A percentile compares a stretch with the other conserved stretches of the same genome.
Evolutionary conservation across 2,888 invertebrate species (phyloP).

Genomic region (Melieria crassipennis): DNA sequence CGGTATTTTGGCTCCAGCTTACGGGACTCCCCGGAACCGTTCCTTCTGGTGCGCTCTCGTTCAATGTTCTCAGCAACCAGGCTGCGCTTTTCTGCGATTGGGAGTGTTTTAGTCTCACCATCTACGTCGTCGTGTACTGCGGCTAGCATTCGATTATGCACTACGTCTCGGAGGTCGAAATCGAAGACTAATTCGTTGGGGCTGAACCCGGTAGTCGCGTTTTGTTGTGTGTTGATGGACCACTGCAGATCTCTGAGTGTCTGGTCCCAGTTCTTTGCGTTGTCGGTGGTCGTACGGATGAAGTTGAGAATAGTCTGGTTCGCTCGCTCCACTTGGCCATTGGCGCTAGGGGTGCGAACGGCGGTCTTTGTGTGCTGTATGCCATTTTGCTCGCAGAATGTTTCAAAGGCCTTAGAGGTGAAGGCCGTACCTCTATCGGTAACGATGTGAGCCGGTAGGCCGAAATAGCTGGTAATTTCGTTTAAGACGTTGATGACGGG

Average conservation of each 20-base stretch:
- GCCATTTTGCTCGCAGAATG: conserved; percentile 40
- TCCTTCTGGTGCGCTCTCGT: too few relatives aligned
- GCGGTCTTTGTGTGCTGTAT: conserved; percentile 47
- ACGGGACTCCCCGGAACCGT: background rate
- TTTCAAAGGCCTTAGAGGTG: conserved; percentile 45
- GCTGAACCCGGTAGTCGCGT: too few relatives aligned
- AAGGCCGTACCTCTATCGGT: conserved; percentile 50
- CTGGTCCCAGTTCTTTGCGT: background rate
- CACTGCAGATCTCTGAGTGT: conserved; percentile 10
- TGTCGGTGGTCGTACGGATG: conserved; percentile 36
- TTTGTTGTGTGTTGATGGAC: conserved; percentile 1
- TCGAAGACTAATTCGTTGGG: conserved; percentile 19
- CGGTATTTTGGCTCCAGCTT: background rate
- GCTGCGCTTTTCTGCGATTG: too few relatives aligned
- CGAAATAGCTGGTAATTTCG: conserved; percentile 38
- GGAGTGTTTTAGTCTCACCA: background rate
- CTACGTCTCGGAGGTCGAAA: conserved; percentile 5
- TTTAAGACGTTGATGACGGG: conserved; percentile 41
- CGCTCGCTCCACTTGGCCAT: conserved; percentile 41
- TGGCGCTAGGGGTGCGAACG: conserved; percentile 44
- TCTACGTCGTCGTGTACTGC: conserved; percentile 3
- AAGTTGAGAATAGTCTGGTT: conserved; percentile 40
- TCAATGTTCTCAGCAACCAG: background rate
- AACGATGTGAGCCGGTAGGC: conserved; percentile 28
- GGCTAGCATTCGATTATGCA: conserved; percentile 4